phyloP scores from a whole-genome alignment of 2,797 vertebrate genomes.

The Enteromius trimaculatus region DNA sequence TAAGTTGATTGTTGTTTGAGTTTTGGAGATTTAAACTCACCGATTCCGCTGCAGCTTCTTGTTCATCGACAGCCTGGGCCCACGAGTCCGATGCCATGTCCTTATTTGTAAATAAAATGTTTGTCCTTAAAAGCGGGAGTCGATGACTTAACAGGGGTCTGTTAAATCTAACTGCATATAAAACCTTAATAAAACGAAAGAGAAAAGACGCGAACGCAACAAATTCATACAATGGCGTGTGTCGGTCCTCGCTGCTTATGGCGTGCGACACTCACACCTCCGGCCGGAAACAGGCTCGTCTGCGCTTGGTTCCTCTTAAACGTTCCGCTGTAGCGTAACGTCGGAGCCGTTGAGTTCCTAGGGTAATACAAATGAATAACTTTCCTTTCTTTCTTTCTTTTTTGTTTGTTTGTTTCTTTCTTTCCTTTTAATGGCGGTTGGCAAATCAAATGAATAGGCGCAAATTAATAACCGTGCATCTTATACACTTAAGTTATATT shows the following conservation, averaged over 20 bases:
- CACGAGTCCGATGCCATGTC: constrained; percentile 93
- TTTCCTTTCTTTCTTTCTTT: too few species aligned
- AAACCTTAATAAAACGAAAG: not conserved
- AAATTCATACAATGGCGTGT: constrained; percentile 75
- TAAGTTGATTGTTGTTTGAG: too few species aligned
- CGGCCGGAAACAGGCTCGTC: constrained; percentile 47
- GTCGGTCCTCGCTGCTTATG: constrained; percentile 43
- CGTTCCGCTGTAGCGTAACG: not conserved
- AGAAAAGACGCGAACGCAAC: constrained; percentile 52
- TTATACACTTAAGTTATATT: too few species aligned
- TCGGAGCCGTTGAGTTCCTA: too few species aligned
- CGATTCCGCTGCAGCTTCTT: constrained; percentile 92
- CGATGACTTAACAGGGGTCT: not conserved
- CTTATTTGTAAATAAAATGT: constrained; percentile 35
- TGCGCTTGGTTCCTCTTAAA: constrained; percentile 58
- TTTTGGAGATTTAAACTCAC: constrained; percentile 71
- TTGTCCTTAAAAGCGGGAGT: not conserved
- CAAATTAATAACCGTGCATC: too few species aligned
- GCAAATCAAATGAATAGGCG: too few species aligned
- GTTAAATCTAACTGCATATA: not conserved
- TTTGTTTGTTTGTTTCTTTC: too few species aligned
- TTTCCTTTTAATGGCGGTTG: too few species aligned
- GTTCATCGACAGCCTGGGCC: constrained; percentile 93
- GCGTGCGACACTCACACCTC: constrained; percentile 58
- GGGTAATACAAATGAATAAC: too few species aligned